A percentile compares a stretch with the other conserved stretches of the same genome.
Evolutionary conservation across 2,797 vertebrate species (phyloP).

Genomic region (Brotula barbata): DNA sequence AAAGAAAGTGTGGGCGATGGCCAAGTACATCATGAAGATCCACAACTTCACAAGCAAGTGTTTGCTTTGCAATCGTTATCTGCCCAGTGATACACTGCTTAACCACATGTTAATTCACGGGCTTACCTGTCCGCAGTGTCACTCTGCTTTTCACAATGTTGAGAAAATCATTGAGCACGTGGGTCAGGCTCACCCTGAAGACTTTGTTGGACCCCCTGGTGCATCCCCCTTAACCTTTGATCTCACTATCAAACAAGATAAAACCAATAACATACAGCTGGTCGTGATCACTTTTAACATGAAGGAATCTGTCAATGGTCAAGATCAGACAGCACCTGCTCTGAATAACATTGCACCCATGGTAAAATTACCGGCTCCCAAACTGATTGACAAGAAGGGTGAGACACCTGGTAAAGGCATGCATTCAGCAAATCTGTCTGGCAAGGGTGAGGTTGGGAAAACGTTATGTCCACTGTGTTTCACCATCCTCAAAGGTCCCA

Average conservation of each 20-base stretch:
- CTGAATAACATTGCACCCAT: conserved; percentile 46
- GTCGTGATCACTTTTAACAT: conserved; percentile 95
- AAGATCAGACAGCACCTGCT: conserved; percentile 77
- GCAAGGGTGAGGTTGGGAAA: conserved; percentile 90
- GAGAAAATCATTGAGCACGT: conserved; percentile 95
- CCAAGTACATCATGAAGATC: conserved; percentile 99
- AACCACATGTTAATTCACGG: conserved; percentile 98
- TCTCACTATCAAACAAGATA: conserved; percentile 92
- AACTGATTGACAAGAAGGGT: conserved; percentile 80
- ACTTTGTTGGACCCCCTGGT: conserved; percentile 87
- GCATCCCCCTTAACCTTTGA: conserved; percentile 95
- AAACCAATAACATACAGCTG: conserved; percentile 92
- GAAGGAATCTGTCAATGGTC: conserved; percentile 84
- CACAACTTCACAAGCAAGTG: conserved; percentile 99
- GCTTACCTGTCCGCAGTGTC: conserved; percentile 95
- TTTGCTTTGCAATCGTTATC: conserved; percentile 96
- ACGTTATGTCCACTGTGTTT: conserved; percentile 98
- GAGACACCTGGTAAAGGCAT: conserved; percentile 81
- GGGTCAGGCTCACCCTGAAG: conserved; percentile 86
- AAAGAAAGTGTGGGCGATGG: conserved; percentile 94
- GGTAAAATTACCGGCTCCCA: conserved; percentile 69
- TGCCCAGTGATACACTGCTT: conserved; percentile 94
- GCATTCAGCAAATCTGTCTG: conserved; percentile 80
- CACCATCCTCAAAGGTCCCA: conserved; percentile 94
- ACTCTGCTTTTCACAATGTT: conserved; percentile 93